Evolutionary conservation across 1,140 invertebrate genomes (phyloP).

Genomic region (Cydia splendana): DNA sequence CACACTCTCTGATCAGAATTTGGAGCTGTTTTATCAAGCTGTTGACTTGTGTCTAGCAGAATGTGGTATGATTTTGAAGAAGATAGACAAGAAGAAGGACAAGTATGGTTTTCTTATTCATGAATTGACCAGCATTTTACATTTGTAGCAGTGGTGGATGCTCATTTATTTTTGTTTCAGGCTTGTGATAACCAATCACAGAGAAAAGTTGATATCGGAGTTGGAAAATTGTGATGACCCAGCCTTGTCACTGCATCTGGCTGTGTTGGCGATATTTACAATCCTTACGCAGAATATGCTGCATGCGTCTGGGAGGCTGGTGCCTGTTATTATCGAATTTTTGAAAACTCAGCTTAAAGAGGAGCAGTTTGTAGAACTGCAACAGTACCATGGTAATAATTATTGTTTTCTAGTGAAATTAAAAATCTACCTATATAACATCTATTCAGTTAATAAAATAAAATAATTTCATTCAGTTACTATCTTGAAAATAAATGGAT

Average conservation of each 20-base stretch:
- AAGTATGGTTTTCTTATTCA: slow-evolving; percentile 53
- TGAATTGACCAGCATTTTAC: background rate
- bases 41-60: slow-evolving; percentile 86
- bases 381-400: slow-evolving; percentile 87
- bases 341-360: slow-evolving; percentile 85
- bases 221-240: slow-evolving; percentile 87
- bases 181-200: slow-evolving; percentile 86
- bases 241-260: slow-evolving; percentile 91
- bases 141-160: slow-evolving; percentile 20
- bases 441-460: no score
- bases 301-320: slow-evolving; percentile 95
- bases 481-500: no score
- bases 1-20: slow-evolving; percentile 81
- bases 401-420: no score
- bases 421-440: no score
- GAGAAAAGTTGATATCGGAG: slow-evolving; percentile 90
- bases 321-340: slow-evolving; percentile 88
- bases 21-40: slow-evolving; percentile 89
- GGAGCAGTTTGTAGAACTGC: slow-evolving; percentile 83
- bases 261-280: slow-evolving; percentile 90
- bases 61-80: slow-evolving; percentile 92
- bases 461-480: no score
- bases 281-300: slow-evolving; percentile 89
- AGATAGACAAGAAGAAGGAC: slow-evolving; percentile 80
- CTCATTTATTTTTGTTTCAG: slow-evolving; percentile 49